Conservation (phyloP, 1,140 invertebrate species). For the Leptinotarsa texana region DNA sequence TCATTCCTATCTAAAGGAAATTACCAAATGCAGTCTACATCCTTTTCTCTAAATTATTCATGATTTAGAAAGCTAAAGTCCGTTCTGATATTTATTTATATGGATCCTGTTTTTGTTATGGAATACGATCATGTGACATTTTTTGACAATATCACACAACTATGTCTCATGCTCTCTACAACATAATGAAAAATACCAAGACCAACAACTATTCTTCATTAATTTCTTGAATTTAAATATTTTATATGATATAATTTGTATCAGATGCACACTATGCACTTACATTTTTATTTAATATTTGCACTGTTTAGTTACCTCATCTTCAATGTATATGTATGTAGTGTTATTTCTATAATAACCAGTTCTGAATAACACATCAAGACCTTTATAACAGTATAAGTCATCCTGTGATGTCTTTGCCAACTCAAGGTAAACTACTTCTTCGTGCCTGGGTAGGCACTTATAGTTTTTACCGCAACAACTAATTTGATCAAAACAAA, state of each 20-base stretch:
- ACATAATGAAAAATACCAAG: no score
- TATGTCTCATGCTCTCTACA: no score
- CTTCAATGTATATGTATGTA: not conserved
- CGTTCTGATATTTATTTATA: slow-evolving; percentile 23
- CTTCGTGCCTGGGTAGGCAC: slow-evolving; percentile 17
- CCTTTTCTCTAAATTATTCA: slow-evolving; percentile 35
- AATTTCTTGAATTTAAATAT: no score
- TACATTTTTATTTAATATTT: not conserved
- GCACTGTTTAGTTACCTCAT: slow-evolving; percentile 2
- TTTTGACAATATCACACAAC: no score
- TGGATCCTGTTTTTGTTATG: slow-evolving; percentile 18
- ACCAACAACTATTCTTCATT: no score
- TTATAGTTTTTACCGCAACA: not conserved
- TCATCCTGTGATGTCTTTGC: slow-evolving; percentile 13
- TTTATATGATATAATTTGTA: no score
- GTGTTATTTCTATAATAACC: not conserved
- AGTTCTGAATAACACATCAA: slow-evolving; percentile 3
- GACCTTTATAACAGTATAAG: slow-evolving; percentile 8
- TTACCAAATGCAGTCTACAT: slow-evolving; percentile 31
- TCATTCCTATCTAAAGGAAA: slow-evolving; percentile 31
- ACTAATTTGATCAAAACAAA: not conserved
- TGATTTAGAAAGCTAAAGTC: slow-evolving; percentile 37
- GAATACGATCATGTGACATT: slow-evolving; percentile 6
- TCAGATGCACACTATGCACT: not conserved
- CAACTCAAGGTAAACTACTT: slow-evolving; percentile 47